A percentile compares a stretch with the other conserved stretches of the same genome.
These are phyloP conservation scores for Pogonophryne albipinna DNA, from an alignment of 2,797 vertebrate species.

Conservation along the genomic window DNA sequence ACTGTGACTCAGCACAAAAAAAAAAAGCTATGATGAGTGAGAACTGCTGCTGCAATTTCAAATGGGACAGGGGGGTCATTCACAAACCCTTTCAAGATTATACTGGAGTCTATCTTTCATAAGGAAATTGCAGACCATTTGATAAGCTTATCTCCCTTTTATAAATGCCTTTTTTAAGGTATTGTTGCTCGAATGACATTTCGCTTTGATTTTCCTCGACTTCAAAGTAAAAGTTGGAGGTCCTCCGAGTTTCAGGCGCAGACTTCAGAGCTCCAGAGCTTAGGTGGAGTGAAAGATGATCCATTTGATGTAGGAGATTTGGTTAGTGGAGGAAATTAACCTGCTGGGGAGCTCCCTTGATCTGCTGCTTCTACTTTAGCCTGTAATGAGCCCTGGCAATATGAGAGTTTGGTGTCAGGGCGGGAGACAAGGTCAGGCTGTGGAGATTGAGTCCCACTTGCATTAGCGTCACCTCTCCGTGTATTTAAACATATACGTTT, in stretches of 20 bases:
- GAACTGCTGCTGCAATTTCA: conserved; percentile 37
- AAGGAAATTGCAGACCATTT: conserved; percentile 65
- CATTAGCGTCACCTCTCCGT: conserved; percentile 38
- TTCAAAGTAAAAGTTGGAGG: conserved; percentile 74
- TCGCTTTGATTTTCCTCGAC: conserved; percentile 60
- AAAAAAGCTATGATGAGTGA: conserved; percentile 34
- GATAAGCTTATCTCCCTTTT: conserved; percentile 68
- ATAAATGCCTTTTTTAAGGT: conserved; percentile 60
- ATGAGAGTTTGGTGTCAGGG: conserved; percentile 61
- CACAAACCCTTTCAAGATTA: conserved; percentile 55
- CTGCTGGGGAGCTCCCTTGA: conserved; percentile 73
- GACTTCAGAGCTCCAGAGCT: conserved; percentile 67
- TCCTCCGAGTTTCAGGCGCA: conserved; percentile 53
- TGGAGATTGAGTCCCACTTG: conserved; percentile 38
- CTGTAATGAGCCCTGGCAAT: conserved; percentile 74
- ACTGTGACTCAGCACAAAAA: conserved; percentile 64
- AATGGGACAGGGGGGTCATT: conserved; percentile 35
- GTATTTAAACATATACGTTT: conserved; percentile 38
- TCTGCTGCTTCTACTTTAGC: conserved; percentile 70
- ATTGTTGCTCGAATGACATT: conserved; percentile 58
- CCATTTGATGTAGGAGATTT: conserved; percentile 78
- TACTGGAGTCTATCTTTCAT: conserved; percentile 54
- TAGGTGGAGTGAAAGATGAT: conserved; percentile 76
- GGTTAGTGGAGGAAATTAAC: conserved; percentile 80
- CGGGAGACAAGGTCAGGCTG: conserved; percentile 32